Conservation (phyloP, 2,113 vertebrate species). For the Gobius niger region DNA sequence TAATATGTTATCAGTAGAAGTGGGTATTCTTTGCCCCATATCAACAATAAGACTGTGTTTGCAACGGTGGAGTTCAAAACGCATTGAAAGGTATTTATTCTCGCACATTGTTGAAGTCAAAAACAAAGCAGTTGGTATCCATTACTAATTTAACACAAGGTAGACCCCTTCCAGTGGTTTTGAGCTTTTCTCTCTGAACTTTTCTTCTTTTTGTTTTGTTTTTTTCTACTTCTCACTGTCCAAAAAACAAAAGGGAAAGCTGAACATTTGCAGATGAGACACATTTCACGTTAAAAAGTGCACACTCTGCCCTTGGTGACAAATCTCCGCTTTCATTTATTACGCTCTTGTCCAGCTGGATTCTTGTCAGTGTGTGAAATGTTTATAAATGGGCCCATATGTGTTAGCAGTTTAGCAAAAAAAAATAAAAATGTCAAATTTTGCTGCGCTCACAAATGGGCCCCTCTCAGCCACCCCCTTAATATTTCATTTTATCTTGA, state of each 20-base stretch:
- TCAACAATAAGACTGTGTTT: too few species aligned
- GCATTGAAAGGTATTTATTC: constrained; percentile 17
- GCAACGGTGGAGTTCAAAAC: constrained; percentile 1
- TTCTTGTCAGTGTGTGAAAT: constrained; percentile 23
- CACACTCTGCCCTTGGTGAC: constrained; percentile 20
- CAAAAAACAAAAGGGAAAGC: constrained; percentile 10
- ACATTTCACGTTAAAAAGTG: constrained; percentile 23
- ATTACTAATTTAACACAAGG: constrained; percentile 35
- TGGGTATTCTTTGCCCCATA: too few species aligned
- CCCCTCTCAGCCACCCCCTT: constrained; percentile 18
- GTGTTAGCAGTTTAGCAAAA: constrained; percentile 36
- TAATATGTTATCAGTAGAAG: too few species aligned
- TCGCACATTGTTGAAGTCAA: constrained; percentile 28
- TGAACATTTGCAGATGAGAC: constrained; percentile 29
- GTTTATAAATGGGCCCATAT: constrained; percentile 47
- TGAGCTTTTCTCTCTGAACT: constrained; percentile 9
- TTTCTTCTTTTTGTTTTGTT: constrained; percentile 12
- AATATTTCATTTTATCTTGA: constrained; percentile 18
- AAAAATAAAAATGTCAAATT: constrained; percentile 38
- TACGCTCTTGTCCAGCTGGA: constrained; percentile 28
- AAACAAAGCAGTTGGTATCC: constrained; percentile 34
- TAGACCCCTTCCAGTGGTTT: constrained; percentile 13
- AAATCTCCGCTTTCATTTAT: constrained; percentile 45
- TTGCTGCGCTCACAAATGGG: constrained; percentile 10
- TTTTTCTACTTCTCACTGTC: constrained; percentile 16